Conservation (phyloP, 2,113 vertebrate genomes). For the Engraulis encrasicolus region DNA sequence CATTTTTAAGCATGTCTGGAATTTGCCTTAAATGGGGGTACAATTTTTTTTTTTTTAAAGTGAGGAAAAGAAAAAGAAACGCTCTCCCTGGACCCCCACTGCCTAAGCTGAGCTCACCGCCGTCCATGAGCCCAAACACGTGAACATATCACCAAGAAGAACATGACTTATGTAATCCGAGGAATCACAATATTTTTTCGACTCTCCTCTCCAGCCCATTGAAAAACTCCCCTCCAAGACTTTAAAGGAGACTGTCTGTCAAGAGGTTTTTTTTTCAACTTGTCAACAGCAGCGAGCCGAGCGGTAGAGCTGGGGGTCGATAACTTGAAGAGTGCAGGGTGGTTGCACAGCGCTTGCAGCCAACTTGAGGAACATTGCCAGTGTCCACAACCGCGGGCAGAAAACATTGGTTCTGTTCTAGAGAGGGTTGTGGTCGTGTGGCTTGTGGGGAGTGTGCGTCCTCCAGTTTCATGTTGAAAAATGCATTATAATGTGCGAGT, state of each 20-base stretch:
- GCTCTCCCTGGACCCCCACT: constrained; percentile 43
- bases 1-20: constrained; percentile 70
- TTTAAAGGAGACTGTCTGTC: not conserved
- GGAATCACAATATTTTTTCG: not conserved
- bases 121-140: not conserved
- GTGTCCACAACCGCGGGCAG: constrained; percentile 1
- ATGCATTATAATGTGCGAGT: not conserved
- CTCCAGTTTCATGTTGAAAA: not conserved
- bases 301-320: not conserved
- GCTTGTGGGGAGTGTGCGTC: constrained; percentile 1
- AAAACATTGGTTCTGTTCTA: not conserved
- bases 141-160: not conserved
- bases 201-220: not conserved
- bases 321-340: not conserved
- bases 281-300: not conserved
- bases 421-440: not conserved
- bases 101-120: constrained; percentile 37
- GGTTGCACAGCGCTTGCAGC: constrained; percentile 14
- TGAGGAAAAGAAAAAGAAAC: constrained; percentile 40
- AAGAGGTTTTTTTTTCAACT: not conserved
- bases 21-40: constrained; percentile 78
- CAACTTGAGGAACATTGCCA: not conserved
- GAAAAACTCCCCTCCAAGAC: not conserved
- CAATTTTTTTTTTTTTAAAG: too few relatives aligned
- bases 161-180: not conserved